These are phyloP conservation scores for Paradoxurus hermaphroditus DNA, from an alignment of 2,113 vertebrate genomes.

Conservation along the genomic window DNA sequence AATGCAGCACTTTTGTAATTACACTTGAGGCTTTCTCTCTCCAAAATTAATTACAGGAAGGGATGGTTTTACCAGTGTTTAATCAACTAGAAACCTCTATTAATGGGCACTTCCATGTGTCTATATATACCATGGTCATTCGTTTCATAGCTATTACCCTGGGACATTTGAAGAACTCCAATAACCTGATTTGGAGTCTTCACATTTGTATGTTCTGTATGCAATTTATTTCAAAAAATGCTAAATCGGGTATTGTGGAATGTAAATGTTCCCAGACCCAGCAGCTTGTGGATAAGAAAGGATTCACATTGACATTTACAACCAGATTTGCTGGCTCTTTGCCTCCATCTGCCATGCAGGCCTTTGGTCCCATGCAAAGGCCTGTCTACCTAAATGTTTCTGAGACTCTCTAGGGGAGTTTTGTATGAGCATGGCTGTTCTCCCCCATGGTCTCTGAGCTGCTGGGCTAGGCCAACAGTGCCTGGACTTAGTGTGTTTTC, in stretches of 20 bases:
- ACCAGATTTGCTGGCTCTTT: constrained; percentile 62
- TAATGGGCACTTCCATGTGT: neutral
- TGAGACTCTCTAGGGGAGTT: constrained; percentile 14
- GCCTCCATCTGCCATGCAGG: constrained; percentile 63
- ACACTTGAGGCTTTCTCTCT: constrained; percentile 24
- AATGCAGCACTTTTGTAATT: neutral
- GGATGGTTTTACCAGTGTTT: neutral
- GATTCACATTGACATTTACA: constrained; percentile 69
- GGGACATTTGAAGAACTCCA: constrained; percentile 5
- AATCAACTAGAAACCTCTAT: constrained; percentile 54
- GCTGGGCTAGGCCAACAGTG: neutral
- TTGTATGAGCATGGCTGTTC: neutral
- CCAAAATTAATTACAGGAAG: constrained; percentile 52
- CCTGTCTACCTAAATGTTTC: constrained; percentile 24
- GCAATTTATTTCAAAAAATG: constrained; percentile 52
- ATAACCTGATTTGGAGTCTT: constrained; percentile 27
- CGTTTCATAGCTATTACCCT: neutral
- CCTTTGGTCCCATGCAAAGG: constrained; percentile 13
- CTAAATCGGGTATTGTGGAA: constrained; percentile 30
- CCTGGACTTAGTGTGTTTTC: neutral
- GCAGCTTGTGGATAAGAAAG: constrained; percentile 69
- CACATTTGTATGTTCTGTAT: constrained; percentile 31
- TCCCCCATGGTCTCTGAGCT: neutral
- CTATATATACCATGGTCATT: constrained; percentile 1
- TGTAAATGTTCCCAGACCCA: constrained; percentile 27